Evolutionary conservation across 2,888 invertebrate species (phyloP).

Genomic region (Ectobius pallidus): DNA sequence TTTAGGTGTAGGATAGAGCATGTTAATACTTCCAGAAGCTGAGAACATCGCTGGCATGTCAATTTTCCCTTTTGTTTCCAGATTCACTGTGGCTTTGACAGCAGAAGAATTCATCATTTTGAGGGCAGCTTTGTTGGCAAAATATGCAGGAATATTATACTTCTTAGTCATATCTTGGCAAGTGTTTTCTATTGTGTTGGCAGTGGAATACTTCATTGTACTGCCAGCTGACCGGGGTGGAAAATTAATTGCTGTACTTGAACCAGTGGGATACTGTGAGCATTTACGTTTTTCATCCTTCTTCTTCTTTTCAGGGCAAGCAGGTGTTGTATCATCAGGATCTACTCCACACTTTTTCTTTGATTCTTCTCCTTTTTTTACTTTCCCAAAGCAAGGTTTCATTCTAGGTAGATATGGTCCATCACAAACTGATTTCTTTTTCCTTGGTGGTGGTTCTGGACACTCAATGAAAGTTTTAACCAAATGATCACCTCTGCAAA

Average conservation of each 20-base stretch:
- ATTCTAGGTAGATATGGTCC: not conserved
- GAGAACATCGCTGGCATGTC: too few species aligned
- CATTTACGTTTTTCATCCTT: not conserved
- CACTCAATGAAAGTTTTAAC: not conserved
- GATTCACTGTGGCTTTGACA: too few species aligned
- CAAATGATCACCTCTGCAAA: not conserved
- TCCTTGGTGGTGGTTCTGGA: not conserved
- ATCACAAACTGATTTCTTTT: not conserved
- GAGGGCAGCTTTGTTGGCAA: too few species aligned
- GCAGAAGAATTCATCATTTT: too few species aligned
- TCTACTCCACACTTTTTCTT: slow-evolving; percentile 1
- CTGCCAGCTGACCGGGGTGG: not conserved
- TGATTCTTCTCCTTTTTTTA: not conserved
- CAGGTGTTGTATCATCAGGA: not conserved
- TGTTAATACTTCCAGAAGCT: too few species aligned
- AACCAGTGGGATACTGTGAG: not conserved
- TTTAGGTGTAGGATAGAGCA: too few species aligned
- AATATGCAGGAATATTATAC: too few species aligned
- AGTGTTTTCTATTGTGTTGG: not conserved
- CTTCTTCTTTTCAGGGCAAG: not conserved
- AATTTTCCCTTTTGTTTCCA: too few species aligned
- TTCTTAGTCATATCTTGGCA: too few species aligned
- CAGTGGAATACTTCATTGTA: not conserved
- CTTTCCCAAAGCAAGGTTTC: not conserved
- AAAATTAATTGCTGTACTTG: not conserved